Evolutionary conservation across 1,140 invertebrate genomes (phyloP).

Genomic region (Sweltsa coloradensis): DNA sequence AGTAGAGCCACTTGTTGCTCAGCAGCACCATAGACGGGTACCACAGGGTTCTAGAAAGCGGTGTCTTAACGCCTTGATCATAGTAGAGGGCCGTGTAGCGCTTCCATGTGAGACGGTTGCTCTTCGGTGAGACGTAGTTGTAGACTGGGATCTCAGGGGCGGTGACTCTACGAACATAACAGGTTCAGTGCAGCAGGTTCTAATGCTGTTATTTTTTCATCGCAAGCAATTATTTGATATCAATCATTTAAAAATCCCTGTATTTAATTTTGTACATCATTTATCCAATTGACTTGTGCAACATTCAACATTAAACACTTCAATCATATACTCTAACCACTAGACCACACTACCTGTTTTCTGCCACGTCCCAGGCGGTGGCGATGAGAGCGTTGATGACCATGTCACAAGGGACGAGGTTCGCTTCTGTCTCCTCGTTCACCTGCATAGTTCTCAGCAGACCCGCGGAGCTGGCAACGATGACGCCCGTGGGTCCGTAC

Average conservation of each 20-base stretch:
- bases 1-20: conserved; percentile 36
- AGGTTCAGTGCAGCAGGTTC: no score
- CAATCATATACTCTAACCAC: no score
- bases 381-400: conserved; percentile 63
- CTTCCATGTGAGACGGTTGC: conserved; percentile 33
- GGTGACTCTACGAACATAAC: no score
- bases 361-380: conserved; percentile 51
- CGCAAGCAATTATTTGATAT: no score
- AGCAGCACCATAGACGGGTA: conserved; percentile 38
- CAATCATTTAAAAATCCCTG: no score
- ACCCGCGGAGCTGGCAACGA: conserved; percentile 44
- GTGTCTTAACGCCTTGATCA: conserved; percentile 29
- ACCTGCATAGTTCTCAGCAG: conserved; percentile 45
- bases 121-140: conserved; percentile 25
- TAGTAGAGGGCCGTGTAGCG: conserved; percentile 31
- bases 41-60: conserved; percentile 35
- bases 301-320: no score
- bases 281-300: no score
- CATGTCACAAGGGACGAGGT: conserved; percentile 67
- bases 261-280: no score
- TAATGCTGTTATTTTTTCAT: no score
- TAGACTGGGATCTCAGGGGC: no score
- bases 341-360: no score
- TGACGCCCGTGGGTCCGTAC: conserved; percentile 53
- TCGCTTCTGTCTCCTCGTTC: conserved; percentile 40